A percentile compares a stretch with the other conserved stretches of the same genome.
phyloP scores from a whole-genome alignment of 2,113 vertebrate genomes.

The Calidris pygmaea region DNA sequence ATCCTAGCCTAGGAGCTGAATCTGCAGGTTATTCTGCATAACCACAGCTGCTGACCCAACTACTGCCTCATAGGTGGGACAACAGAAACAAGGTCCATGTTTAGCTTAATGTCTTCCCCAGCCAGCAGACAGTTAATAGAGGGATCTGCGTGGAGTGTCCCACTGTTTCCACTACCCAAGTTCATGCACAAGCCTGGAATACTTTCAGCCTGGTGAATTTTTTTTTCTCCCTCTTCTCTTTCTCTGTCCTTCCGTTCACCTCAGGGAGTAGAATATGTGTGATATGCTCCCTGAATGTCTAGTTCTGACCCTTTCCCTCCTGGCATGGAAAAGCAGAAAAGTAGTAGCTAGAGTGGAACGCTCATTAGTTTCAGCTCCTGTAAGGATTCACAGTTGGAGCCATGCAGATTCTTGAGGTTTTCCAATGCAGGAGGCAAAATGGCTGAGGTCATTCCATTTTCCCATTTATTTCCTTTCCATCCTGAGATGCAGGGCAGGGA shows the following conservation, averaged over 20 bases:
- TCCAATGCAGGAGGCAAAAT: neutral
- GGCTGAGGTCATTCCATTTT: neutral
- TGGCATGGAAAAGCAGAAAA: neutral
- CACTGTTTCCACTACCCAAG: neutral
- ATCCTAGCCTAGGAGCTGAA: neutral
- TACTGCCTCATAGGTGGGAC: neutral
- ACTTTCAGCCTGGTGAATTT: neutral
- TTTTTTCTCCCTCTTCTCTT: neutral
- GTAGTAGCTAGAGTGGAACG: neutral
- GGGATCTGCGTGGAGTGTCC: neutral
- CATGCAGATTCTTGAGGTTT: neutral
- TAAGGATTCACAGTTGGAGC: neutral
- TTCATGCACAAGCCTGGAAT: neutral
- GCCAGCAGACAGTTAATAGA: neutral
- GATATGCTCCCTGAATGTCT: neutral
- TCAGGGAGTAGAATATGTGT: neutral
- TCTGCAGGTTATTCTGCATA: neutral
- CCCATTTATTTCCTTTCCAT: neutral
- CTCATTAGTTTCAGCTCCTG: neutral
- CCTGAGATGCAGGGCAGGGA: neutral
- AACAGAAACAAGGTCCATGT: neutral
- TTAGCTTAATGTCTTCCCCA: neutral
- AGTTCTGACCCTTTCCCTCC: neutral
- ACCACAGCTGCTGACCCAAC: neutral
- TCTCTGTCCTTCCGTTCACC: neutral